Evolutionary conservation across 2,797 vertebrate genomes (phyloP), one percentile per base, ranked within the genome.

Genomic region (Rhinichthys osculus): DNA sequence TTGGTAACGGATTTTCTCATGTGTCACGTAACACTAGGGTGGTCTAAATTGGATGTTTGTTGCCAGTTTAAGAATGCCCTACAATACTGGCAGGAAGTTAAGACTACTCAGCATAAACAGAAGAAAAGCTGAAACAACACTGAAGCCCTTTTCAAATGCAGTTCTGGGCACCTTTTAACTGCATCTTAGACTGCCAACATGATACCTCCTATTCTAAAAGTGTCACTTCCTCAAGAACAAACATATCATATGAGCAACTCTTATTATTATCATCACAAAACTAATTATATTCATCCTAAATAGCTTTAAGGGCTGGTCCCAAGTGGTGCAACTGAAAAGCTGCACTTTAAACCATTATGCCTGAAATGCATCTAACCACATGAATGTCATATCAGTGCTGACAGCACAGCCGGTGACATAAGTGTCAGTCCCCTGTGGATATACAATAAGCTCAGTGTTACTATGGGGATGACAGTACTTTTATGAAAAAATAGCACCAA

Each of bases 41-140:
- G 62, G 70, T 83, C 82, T 64, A 81, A 38, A 79, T 54, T 59
- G 62, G 47, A 69, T 79, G 54, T 71, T 78, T 85, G 59, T 40
- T 89, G 52, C 54, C 69, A n/a, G 76, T 84, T 69, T 70, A 57
- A 64, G 78, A 79, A 81, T 78, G 74, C 70, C n/a, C 70, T 66
- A 59, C 44, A 87, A 87, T 81, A 42, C 66, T 52, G 80, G 54
- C 83, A 89, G 89, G 89, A 91, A 88, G 83, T 52, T 74, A 30
- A 79, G 81, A 77, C 69, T 52, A 80, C 59, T 66, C 69, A 57
- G 85, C 47, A 73, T 82, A 88, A 88, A 82, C 83, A 84, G 38
- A 44, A 52, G 73, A 79, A 62, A 87, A 67, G 83, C 88, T 90
- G 85, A 89, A 90, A 85, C 85, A 88, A 89, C 87, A 87, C 72